These are phyloP conservation scores for Herpailurus yagouaroundi DNA, from an alignment of 2,113 vertebrate genomes.

Conservation along the genomic window DNA sequence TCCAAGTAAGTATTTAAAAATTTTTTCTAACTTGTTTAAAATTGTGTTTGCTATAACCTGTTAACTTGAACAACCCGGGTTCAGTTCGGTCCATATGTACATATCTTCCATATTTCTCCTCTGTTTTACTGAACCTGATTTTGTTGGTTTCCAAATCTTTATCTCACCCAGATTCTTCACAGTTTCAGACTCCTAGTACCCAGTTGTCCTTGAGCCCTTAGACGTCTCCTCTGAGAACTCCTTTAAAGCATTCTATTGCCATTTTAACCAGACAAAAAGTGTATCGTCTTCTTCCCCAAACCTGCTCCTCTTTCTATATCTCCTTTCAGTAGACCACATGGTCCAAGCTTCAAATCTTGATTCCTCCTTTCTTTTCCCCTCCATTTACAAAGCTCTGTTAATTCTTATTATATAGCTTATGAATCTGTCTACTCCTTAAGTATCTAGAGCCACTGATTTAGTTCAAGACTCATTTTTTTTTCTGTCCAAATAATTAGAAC, in stretches of 20 bases:
- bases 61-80: neutral
- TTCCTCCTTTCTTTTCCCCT: neutral
- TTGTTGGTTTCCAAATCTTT: slow-evolving; percentile 52
- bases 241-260: neutral
- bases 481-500: neutral
- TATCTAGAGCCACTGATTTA: slow-evolving; percentile 6
- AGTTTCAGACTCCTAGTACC: neutral
- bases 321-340: neutral
- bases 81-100: neutral
- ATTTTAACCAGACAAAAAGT: slow-evolving; percentile 26
- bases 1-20: slow-evolving; percentile 91
- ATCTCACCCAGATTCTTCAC: neutral
- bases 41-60: neutral
- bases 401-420: neutral
- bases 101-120: neutral
- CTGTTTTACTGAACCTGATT: neutral
- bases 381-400: neutral
- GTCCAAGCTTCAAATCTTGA: neutral
- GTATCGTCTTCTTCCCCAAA: neutral
- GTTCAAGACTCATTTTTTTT: neutral
- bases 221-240: neutral
- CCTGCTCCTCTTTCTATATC: neutral
- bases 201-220: neutral
- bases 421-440: neutral
- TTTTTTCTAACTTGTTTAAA: slow-evolving; percentile 34